A percentile compares a stretch with the other conserved stretches of the same genome.
phyloP scores from a whole-genome alignment of 2,888 invertebrate genomes.

The Dolichopus griseipennis region DNA sequence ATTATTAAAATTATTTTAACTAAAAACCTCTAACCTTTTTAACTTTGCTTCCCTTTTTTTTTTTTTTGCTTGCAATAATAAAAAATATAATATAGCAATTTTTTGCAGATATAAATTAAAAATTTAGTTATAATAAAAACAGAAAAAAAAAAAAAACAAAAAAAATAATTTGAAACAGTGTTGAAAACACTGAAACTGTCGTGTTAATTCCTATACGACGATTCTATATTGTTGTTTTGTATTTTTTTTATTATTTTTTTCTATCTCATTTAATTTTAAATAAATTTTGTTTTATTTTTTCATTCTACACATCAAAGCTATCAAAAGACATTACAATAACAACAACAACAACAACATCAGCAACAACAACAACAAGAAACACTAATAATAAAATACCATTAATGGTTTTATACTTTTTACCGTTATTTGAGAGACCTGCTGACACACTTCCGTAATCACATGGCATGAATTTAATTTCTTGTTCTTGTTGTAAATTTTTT shows the following conservation, averaged over 20 bases:
- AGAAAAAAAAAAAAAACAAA: no score
- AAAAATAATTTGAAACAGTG: no score
- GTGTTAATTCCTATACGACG: neutral
- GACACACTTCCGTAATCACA: conserved; percentile 44
- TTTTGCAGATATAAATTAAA: no score
- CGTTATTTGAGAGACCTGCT: conserved; percentile 45
- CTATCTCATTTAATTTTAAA: neutral
- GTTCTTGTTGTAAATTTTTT: no score
- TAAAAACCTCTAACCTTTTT: no score
- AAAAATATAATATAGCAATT: no score
- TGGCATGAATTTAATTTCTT: conserved; percentile 7
- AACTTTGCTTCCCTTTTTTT: no score
- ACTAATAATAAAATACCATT: neutral
- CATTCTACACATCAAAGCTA: neutral
- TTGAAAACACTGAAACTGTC: neutral
- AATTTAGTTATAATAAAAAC: no score
- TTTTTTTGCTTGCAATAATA: no score
- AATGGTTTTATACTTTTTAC: conserved; percentile 26
- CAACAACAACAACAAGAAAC: neutral
- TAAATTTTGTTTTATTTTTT: neutral
- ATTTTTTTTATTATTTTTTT: neutral
- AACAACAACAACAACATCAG: neutral
- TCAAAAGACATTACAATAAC: neutral
- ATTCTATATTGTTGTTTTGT: neutral
- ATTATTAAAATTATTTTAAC: no score